Percentiles rank a stretch among this genome's conserved stretches.
These are phyloP conservation scores for Phylloscopus whistleri DNA, from an alignment of 2,113 vertebrate genomes.

Conservation along the genomic window DNA sequence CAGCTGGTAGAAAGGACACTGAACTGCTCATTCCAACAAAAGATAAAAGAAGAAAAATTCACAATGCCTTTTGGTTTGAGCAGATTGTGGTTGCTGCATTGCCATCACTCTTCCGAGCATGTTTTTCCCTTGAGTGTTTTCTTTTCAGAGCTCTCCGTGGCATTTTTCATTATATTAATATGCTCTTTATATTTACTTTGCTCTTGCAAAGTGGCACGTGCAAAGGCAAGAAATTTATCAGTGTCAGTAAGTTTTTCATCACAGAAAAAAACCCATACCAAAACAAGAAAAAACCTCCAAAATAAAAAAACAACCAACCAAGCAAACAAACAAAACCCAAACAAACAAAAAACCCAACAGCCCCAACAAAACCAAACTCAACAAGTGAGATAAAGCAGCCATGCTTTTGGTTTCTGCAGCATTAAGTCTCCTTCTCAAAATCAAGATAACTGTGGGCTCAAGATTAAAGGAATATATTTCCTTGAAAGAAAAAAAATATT, in stretches of 20 bases:
- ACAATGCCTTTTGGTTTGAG: background rate
- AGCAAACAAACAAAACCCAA: background rate
- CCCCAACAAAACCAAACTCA: background rate
- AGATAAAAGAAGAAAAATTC: background rate
- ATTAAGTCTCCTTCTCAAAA: background rate
- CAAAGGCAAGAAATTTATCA: constrained; percentile 4
- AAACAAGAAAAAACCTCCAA: background rate
- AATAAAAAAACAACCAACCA: background rate
- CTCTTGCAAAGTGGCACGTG: background rate
- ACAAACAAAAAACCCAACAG: too few species aligned
- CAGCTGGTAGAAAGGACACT: background rate
- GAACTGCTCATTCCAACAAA: background rate
- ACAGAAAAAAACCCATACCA: accelerated
- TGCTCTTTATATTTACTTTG: background rate
- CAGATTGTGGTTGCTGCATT: background rate
- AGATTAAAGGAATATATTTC: background rate
- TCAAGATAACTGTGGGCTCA: background rate
- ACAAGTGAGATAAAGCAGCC: background rate
- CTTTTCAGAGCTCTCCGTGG: background rate
- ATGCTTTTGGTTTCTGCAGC: background rate
- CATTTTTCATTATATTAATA: background rate
- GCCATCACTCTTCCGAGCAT: background rate
- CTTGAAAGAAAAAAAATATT: background rate
- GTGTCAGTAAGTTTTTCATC: background rate
- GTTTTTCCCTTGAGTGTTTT: constrained; percentile 17